phyloP scores from a whole-genome alignment of 2,113 vertebrate genomes.

The Microtus richardsoni region DNA sequence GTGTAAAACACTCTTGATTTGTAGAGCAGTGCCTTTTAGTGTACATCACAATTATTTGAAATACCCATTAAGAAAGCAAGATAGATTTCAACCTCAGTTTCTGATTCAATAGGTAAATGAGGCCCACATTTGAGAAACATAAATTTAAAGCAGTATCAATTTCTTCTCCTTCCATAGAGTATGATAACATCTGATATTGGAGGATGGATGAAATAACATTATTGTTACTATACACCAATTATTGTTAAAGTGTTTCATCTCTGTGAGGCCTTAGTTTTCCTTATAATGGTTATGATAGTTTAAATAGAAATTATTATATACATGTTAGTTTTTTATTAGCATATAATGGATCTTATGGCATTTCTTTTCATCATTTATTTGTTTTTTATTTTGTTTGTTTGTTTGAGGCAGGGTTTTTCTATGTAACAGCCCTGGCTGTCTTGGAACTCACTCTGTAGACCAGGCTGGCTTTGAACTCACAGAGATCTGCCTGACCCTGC shows the following conservation, averaged over 20 bases:
- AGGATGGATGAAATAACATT: constrained; percentile 1
- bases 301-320: constrained; percentile 42
- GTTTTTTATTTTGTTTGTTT: not conserved
- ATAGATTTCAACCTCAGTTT: constrained; percentile 14
- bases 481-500: not conserved
- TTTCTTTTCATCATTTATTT: not conserved
- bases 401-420: not conserved
- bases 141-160: constrained; percentile 28
- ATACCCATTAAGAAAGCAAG: constrained; percentile 26
- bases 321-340: constrained; percentile 4
- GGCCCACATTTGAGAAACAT: constrained; percentile 23
- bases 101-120: constrained; percentile 30
- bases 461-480: not conserved
- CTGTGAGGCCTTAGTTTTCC: constrained; percentile 9
- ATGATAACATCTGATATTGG: constrained; percentile 56
- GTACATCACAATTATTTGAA: constrained; percentile 26
- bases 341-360: not conserved
- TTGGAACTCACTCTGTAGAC: not conserved
- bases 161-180: constrained; percentile 35
- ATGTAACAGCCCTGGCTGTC: not conserved
- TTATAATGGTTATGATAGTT: constrained; percentile 24
- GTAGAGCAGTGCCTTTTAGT: constrained; percentile 31
- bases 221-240: not conserved
- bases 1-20: constrained; percentile 47
- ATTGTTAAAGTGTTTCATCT: constrained; percentile 61